These are phyloP conservation scores for Atherix ibis DNA, from an alignment of 2,888 invertebrate genomes.

Conservation along the genomic window DNA sequence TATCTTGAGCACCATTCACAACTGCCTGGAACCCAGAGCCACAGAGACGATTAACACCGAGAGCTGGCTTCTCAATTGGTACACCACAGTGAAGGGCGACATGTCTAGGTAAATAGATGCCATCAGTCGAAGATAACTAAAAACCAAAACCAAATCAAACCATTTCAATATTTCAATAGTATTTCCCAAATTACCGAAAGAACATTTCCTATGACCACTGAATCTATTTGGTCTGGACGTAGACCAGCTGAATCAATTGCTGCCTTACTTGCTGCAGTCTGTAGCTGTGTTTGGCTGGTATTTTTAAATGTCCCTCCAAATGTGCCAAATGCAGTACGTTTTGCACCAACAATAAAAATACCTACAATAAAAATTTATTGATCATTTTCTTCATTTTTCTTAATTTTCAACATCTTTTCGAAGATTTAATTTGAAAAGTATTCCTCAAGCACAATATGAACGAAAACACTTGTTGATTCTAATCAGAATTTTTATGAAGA, in stretches of 20 bases:
- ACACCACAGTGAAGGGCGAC: constrained; percentile 72
- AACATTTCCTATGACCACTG: constrained; percentile 81
- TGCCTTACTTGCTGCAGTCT: constrained; percentile 63
- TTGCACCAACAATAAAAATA: constrained; percentile 85
- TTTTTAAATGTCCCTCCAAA: constrained; percentile 74
- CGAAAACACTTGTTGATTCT: too few relatives aligned
- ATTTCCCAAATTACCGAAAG: constrained; percentile 46
- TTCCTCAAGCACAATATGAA: too few relatives aligned
- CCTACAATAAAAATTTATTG: constrained; percentile 38
- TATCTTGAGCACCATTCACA: constrained; percentile 85
- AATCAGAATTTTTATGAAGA: too few relatives aligned
- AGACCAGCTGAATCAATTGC: constrained; percentile 65
- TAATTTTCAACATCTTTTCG: too few relatives aligned
- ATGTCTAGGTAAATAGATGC: constrained; percentile 74
- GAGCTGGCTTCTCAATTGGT: constrained; percentile 67
- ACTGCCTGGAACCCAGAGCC: constrained; percentile 96
- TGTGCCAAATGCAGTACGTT: constrained; percentile 92
- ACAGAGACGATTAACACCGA: constrained; percentile 84
- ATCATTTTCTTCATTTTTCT: too few relatives aligned
- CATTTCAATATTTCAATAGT: neutral
- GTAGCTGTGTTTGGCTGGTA: constrained; percentile 59
- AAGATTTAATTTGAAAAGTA: too few relatives aligned
- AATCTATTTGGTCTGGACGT: constrained; percentile 73
- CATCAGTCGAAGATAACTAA: constrained; percentile 64
- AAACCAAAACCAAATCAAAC: constrained; percentile 12